phyloP scores from a whole-genome alignment of 2,797 vertebrate species.

The Leucoraja ocellata region DNA sequence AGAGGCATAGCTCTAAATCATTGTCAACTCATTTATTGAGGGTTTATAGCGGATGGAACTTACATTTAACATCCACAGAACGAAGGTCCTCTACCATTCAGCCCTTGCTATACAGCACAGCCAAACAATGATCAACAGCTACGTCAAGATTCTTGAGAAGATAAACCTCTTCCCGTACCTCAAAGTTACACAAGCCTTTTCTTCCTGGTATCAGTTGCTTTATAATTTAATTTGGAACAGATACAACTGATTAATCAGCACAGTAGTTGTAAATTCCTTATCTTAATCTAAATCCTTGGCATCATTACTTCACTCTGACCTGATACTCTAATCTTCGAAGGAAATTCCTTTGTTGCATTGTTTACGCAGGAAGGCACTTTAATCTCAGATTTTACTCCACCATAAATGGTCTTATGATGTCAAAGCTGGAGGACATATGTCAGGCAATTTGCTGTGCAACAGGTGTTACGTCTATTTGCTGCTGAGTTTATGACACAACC shows the following conservation, averaged over 20 bases:
- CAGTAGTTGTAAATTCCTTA: background rate
- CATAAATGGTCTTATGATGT: background rate
- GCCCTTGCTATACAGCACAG: too few relatives aligned
- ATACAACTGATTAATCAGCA: background rate
- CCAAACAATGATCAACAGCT: too few relatives aligned
- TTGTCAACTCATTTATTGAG: too few relatives aligned
- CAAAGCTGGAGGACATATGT: background rate
- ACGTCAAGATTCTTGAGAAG: too few relatives aligned
- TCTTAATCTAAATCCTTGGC: background rate
- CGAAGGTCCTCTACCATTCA: too few relatives aligned
- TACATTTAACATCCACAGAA: too few relatives aligned
- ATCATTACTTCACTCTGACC: too few relatives aligned
- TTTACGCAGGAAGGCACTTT: background rate
- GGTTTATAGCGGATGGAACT: too few relatives aligned
- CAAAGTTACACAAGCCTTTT: background rate
- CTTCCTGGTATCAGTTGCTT: background rate
- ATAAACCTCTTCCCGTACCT: too few relatives aligned
- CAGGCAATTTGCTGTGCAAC: background rate
- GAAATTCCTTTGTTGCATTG: background rate
- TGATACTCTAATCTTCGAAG: background rate
- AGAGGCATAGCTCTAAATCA: too few relatives aligned
- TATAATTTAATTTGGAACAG: background rate
- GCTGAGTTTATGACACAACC: background rate
- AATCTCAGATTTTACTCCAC: background rate
- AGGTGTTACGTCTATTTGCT: background rate